These are phyloP conservation scores for Lota lota DNA, from an alignment of 2,113 vertebrate species.

Conservation along the genomic window DNA sequence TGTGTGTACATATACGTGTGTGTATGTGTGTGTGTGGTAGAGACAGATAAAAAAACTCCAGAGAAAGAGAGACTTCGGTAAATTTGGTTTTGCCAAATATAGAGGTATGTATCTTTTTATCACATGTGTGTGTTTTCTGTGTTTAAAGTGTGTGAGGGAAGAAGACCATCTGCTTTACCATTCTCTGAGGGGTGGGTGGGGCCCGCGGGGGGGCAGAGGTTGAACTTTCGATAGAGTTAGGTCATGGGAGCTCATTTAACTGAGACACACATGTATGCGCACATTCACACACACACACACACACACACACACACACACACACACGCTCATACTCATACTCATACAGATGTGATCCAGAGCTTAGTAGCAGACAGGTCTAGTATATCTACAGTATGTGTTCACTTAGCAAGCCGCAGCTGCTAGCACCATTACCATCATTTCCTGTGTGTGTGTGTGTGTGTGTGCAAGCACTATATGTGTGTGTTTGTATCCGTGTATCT, in stretches of 20 bases:
- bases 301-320: constrained; percentile 19
- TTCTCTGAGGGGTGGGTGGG: not conserved
- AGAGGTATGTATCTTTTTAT: constrained; percentile 10
- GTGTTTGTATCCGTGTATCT: constrained; percentile 23
- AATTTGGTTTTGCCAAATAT: not conserved
- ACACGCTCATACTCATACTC: constrained; percentile 23
- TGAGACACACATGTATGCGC: not conserved
- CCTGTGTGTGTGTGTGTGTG: constrained; percentile 43
- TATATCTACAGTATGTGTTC: constrained; percentile 67
- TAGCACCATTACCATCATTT: constrained; percentile 68
- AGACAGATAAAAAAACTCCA: not conserved
- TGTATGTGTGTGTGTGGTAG: constrained; percentile 18
- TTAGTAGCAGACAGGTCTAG: constrained; percentile 50
- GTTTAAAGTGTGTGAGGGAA: constrained; percentile 14
- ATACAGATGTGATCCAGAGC: constrained; percentile 55
- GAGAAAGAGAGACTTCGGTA: constrained; percentile 3
- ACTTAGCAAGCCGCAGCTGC: constrained; percentile 73
- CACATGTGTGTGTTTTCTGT: constrained; percentile 5
- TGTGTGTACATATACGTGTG: no score
- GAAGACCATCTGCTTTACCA: constrained; percentile 18
- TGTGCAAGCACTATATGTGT: constrained; percentile 1
- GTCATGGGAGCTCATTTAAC: not conserved
- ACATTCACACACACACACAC: constrained; percentile 20
- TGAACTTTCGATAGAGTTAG: constrained; percentile 38
- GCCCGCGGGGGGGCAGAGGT: constrained; percentile 5